Conservation (phyloP, 37 sponge, comb jelly and placozoan species). For the Beroe forskalii region DNA sequence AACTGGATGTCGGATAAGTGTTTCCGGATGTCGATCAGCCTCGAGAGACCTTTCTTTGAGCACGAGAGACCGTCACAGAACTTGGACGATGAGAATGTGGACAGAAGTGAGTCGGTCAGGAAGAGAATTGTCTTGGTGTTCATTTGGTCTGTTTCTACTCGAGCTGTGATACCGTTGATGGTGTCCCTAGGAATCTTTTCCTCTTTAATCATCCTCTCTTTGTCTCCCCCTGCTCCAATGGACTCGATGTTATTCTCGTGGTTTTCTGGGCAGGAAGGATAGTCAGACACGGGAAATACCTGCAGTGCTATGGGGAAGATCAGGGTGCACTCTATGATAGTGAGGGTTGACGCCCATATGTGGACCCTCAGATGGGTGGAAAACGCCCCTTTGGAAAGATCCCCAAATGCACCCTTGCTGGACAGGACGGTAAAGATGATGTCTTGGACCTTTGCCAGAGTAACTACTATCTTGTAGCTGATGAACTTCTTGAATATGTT, state of each 20-base stretch:
- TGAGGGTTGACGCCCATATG: constrained; percentile 58
- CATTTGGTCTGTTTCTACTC: background rate
- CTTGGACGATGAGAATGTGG: constrained; percentile 38
- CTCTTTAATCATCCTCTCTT: background rate
- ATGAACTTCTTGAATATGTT: constrained; percentile 63
- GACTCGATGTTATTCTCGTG: background rate
- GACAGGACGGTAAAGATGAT: constrained; percentile 43
- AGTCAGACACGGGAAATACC: constrained; percentile 5
- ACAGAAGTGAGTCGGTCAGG: constrained; percentile 38
- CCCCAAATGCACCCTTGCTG: constrained; percentile 7
- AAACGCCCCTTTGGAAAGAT: background rate
- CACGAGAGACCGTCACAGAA: constrained; percentile 21
- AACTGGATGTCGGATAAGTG: background rate
- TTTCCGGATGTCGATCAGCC: constrained; percentile 35
- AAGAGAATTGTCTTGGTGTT: constrained; percentile 5
- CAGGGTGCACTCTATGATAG: constrained; percentile 28
- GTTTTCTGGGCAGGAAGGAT: constrained; percentile 1
- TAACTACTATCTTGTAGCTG: constrained; percentile 59
- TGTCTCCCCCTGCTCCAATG: background rate
- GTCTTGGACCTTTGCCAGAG: constrained; percentile 39
- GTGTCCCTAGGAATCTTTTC: background rate
- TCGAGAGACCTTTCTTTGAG: constrained; percentile 5
- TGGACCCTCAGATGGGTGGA: constrained; percentile 10
- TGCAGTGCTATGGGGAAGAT: constrained; percentile 34
- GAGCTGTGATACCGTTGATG: background rate